Conservation (phyloP, 2,797 vertebrate genomes). For the Melanotaenia maccullochi region DNA sequence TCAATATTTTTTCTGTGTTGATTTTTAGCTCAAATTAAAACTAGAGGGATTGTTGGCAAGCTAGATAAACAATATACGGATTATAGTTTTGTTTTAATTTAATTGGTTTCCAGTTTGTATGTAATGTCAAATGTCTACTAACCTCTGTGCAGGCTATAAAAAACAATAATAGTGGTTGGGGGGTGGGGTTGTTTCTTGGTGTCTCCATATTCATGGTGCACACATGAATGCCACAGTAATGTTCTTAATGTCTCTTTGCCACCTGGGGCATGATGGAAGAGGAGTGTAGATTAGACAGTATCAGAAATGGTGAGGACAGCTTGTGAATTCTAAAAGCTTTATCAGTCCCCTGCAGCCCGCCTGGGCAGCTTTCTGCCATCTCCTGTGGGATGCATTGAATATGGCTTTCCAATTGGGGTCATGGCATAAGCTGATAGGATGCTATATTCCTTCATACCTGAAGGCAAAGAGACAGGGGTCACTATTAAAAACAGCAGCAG, state of each 20-base stretch:
- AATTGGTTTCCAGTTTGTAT: constrained; percentile 31
- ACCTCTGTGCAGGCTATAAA: constrained; percentile 6
- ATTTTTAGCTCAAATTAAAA: constrained; percentile 18
- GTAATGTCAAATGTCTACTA: constrained; percentile 13
- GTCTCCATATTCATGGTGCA: constrained; percentile 24
- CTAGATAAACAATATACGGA: constrained; percentile 42
- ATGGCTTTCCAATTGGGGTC: constrained; percentile 81
- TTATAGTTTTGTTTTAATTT: constrained; percentile 49
- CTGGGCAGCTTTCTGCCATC: constrained; percentile 58
- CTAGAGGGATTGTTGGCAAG: constrained; percentile 10
- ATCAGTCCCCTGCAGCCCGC: constrained; percentile 78
- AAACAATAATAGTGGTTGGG: constrained; percentile 18
- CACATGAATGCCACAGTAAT: constrained; percentile 30
- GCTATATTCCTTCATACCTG: constrained; percentile 72
- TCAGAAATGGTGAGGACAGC: constrained; percentile 63
- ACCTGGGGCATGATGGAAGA: constrained; percentile 57
- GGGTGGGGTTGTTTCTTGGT: constrained; percentile 27
- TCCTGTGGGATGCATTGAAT: constrained; percentile 77
- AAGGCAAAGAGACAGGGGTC: constrained; percentile 55
- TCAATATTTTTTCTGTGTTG: constrained; percentile 2
- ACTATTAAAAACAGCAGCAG: constrained; percentile 50
- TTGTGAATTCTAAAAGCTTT: constrained; percentile 79
- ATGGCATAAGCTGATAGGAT: constrained; percentile 72
- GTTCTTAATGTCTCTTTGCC: constrained; percentile 57
- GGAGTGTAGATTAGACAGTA: constrained; percentile 36